Evolutionary conservation across 2,113 vertebrate genomes (phyloP).

Genomic region (Leptodactylus fuscus): DNA sequence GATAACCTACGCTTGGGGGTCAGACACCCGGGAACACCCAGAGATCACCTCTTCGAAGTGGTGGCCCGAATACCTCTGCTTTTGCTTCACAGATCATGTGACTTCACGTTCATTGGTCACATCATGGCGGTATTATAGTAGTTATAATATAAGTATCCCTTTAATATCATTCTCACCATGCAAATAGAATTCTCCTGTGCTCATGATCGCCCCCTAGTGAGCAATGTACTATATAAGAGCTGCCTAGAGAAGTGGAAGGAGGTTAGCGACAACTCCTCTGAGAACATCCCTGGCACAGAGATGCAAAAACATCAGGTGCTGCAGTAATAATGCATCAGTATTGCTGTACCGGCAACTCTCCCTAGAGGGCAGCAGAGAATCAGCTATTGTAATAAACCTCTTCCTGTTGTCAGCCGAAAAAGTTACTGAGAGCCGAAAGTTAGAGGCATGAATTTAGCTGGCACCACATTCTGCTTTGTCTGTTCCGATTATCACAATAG

Average conservation of each 20-base stretch:
- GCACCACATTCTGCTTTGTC: not conserved
- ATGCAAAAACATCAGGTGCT: too few species aligned
- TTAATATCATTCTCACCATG: too few species aligned
- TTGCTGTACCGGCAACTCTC: not conserved
- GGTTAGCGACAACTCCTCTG: not conserved
- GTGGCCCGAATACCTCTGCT: too few species aligned
- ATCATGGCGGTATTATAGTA: too few species aligned
- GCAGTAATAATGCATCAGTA: too few species aligned
- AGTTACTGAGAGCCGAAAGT: not conserved
- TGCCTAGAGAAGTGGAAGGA: not conserved
- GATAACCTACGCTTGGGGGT: too few species aligned
- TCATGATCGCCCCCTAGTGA: not conserved
- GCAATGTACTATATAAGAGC: not conserved
- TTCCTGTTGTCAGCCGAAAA: not conserved
- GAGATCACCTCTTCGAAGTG: too few species aligned
- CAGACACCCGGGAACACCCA: too few species aligned
- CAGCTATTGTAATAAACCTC: not conserved
- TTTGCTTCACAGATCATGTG: too few species aligned
- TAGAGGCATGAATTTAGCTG: not conserved
- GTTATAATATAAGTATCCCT: too few species aligned
- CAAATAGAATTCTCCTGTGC: not conserved
- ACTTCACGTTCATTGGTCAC: too few species aligned
- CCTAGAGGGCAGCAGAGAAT: constrained; percentile 34
- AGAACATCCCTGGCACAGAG: not conserved
- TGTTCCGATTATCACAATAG: not conserved